Percentiles rank a stretch among this genome's conserved stretches.
phyloP scores from a whole-genome alignment of 2,888 invertebrate genomes.

The Strigamia transsilvanica region DNA sequence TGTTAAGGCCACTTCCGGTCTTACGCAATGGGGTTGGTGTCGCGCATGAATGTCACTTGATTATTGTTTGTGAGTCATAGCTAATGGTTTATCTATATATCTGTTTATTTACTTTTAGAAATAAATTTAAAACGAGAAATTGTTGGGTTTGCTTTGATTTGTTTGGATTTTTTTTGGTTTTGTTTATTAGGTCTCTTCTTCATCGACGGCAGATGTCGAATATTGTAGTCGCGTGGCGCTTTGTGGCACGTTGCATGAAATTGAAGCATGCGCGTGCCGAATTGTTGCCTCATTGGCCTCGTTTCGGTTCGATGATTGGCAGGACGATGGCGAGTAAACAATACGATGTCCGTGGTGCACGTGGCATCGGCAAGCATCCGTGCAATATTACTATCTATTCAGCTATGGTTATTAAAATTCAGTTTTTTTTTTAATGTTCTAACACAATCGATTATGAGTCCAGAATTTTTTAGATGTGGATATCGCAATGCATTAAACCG shows the following conservation, averaged over 20 bases:
- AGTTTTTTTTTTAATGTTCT: neutral
- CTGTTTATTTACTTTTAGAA: too few relatives aligned
- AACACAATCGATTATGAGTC: neutral
- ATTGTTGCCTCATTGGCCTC: conserved; percentile 34
- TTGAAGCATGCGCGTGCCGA: conserved; percentile 27
- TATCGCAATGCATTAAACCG: neutral
- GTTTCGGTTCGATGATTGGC: conserved; percentile 20
- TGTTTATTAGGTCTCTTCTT: neutral
- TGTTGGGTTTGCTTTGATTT: neutral
- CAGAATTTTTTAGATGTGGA: neutral
- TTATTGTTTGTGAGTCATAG: neutral
- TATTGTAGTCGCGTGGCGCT: neutral
- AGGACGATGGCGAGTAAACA: neutral
- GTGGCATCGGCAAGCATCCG: conserved; percentile 18
- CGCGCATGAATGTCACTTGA: neutral
- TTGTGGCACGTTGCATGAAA: conserved; percentile 17
- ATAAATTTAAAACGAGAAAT: neutral
- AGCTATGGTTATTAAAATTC: conserved; percentile 30
- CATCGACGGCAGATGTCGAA: conserved; percentile 26
- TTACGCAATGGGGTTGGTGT: conserved; percentile 19
- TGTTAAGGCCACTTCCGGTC: conserved; percentile 34
- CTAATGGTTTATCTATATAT: too few relatives aligned
- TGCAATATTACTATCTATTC: neutral
- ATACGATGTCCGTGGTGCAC: conserved; percentile 1
- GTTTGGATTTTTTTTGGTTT: neutral